These are phyloP conservation scores for Catocala fraxini DNA, from an alignment of 2,888 invertebrate genomes.

Conservation along the genomic window DNA sequence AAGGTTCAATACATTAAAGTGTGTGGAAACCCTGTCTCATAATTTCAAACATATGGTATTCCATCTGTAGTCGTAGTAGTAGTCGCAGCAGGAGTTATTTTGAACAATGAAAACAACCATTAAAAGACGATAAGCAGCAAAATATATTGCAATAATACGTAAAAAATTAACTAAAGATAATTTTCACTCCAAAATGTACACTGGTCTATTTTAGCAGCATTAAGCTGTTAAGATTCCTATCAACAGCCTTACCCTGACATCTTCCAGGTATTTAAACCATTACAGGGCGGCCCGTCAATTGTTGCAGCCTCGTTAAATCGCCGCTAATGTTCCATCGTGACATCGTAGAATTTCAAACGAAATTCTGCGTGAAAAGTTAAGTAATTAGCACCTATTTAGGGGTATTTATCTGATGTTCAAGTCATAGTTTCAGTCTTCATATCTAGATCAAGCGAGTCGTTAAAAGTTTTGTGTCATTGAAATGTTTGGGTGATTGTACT, in stretches of 20 bases:
- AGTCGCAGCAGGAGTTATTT: no score
- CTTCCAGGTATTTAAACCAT: slow-evolving; percentile 24
- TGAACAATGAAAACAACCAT: no score
- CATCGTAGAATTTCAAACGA: slow-evolving; percentile 40
- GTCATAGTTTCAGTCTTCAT: slow-evolving; percentile 29
- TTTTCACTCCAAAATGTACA: no score
- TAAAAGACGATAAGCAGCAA: no score
- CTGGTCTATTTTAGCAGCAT: background rate
- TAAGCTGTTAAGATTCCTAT: background rate
- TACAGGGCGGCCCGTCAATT: slow-evolving; percentile 33
- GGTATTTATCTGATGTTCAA: slow-evolving; percentile 24
- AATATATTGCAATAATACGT: no score
- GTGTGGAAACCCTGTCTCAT: no score
- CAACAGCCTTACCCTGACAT: background rate
- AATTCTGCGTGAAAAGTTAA: slow-evolving; percentile 48
- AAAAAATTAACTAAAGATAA: no score
- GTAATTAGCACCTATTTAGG: slow-evolving; percentile 45
- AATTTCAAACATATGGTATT: no score
- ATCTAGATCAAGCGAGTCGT: slow-evolving; percentile 3
- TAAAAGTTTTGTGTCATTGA: slow-evolving; percentile 3
- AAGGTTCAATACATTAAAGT: no score
- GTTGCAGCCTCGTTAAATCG: slow-evolving; percentile 34
- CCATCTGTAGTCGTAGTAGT: no score
- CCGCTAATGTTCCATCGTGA: slow-evolving; percentile 44
- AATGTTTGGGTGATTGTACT: background rate